A percentile compares a stretch with the other conserved stretches of the same genome.
These are phyloP conservation scores for Drosophila nigromelanica DNA, from an alignment of 1,140 invertebrate species.

Conservation along the genomic window DNA sequence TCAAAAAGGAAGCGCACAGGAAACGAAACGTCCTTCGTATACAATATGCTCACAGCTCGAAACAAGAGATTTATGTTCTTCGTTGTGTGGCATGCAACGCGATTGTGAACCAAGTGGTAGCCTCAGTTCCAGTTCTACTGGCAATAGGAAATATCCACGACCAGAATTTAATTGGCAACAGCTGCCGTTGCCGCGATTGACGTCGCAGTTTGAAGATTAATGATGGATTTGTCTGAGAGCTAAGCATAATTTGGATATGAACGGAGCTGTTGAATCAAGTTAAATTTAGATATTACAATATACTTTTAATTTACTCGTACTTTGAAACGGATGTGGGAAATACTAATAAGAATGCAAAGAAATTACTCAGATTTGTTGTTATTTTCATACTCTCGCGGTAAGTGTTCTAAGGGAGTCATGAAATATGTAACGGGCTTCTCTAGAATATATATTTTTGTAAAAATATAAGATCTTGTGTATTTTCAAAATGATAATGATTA, in stretches of 20 bases:
- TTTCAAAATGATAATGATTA: too few species aligned
- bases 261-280: slow-evolving; percentile 1
- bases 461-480: too few species aligned
- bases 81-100: neutral
- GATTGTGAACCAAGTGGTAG: neutral
- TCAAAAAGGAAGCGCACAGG: slow-evolving; percentile 4
- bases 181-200: slow-evolving; percentile 28
- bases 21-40: slow-evolving; percentile 1
- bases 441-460: too few species aligned
- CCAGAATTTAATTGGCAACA: slow-evolving; percentile 24
- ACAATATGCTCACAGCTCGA: slow-evolving; percentile 22
- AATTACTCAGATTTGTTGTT: neutral
- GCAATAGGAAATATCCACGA: neutral
- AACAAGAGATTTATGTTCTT: slow-evolving; percentile 38
- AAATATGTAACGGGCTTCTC: neutral
- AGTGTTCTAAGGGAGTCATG: neutral
- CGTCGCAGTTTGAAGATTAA: slow-evolving; percentile 37
- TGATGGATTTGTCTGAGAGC: slow-evolving; percentile 28
- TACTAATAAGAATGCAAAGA: neutral
- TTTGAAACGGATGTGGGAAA: slow-evolving; percentile 29
- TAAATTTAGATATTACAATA: slow-evolving; percentile 49
- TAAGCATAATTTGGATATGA: slow-evolving; percentile 11
- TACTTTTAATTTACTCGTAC: neutral
- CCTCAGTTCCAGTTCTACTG: neutral
- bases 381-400: neutral